phyloP scores from a whole-genome alignment of 2,797 vertebrate species.

The Pseudomugil gertrudae region DNA sequence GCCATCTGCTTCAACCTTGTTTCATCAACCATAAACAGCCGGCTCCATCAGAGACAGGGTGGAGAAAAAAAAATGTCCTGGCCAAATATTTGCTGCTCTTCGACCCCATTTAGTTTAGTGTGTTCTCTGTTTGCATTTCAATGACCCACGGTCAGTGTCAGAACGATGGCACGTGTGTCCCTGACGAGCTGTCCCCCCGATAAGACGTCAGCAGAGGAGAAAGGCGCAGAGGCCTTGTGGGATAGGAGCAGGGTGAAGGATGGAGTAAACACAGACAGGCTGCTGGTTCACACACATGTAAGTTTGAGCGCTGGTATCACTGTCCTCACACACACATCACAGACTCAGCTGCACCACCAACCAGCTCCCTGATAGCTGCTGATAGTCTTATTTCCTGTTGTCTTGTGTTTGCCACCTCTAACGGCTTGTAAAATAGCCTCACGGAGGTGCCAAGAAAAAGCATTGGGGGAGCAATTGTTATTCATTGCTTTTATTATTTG shows the following conservation, averaged over 20 bases:
- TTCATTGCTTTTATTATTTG: conserved; percentile 72
- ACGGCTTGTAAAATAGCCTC: conserved; percentile 32
- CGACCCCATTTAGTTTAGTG: conserved; percentile 78
- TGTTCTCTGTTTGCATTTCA: conserved; percentile 81
- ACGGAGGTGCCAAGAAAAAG: conserved; percentile 33
- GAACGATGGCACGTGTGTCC: conserved; percentile 81
- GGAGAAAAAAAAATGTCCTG: conserved; percentile 51
- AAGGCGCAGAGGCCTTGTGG: conserved; percentile 72
- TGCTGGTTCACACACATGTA: conserved; percentile 68
- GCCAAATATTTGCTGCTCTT: conserved; percentile 85
- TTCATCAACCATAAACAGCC: conserved; percentile 73
- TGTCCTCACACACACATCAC: conserved; percentile 48
- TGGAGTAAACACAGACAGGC: conserved; percentile 75
- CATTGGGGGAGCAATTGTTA: conserved; percentile 56
- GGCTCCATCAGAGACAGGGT: conserved; percentile 67
- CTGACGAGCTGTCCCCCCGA: conserved; percentile 78
- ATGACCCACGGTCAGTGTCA: conserved; percentile 80
- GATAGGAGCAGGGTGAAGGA: conserved; percentile 81
- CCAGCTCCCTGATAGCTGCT: conserved; percentile 35
- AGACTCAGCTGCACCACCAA: conserved; percentile 26
- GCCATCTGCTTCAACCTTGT: conserved; percentile 78
- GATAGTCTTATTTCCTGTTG: conserved; percentile 22
- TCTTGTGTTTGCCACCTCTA: conserved; percentile 28
- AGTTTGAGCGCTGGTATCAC: conserved; percentile 44
- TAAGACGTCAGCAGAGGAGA: conserved; percentile 68